Evolutionary conservation across 2,888 invertebrate species (phyloP).

Genomic region (Pollenia angustigena): DNA sequence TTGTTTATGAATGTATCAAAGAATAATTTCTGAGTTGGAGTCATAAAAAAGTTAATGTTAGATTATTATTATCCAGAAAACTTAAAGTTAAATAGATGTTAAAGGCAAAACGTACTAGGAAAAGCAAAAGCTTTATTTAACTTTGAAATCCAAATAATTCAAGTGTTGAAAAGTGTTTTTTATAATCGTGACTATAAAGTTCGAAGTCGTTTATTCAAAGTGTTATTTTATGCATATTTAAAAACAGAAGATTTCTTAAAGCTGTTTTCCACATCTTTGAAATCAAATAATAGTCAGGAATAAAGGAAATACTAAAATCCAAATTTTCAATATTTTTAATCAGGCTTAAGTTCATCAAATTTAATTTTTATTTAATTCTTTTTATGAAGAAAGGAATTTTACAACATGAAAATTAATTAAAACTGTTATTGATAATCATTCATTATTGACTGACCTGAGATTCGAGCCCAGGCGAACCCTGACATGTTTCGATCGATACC

Average conservation of each 20-base stretch:
- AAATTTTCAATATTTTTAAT: too few species aligned
- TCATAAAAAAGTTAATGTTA: slow-evolving; percentile 65
- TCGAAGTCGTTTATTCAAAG: slow-evolving; percentile 17
- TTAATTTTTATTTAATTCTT: too few species aligned
- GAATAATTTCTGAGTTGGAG: slow-evolving; percentile 49
- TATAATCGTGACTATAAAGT: slow-evolving; percentile 5
- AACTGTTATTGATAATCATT: too few species aligned
- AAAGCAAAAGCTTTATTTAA: not conserved
- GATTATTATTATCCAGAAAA: slow-evolving; percentile 39
- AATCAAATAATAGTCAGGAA: too few species aligned
- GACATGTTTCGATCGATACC: too few species aligned
- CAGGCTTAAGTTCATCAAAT: too few species aligned
- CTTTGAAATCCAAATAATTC: slow-evolving; percentile 34
- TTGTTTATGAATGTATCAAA: not conserved
- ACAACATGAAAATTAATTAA: too few species aligned
- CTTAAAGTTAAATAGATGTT: slow-evolving; percentile 16
- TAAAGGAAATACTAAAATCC: too few species aligned
- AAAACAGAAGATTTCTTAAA: not conserved
- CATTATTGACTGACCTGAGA: too few species aligned
- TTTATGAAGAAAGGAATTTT: too few species aligned
- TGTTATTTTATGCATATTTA: not conserved
- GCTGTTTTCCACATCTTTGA: not conserved
- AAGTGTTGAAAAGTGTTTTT: slow-evolving; percentile 51
- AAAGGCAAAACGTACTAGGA: not conserved
- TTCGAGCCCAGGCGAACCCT: too few species aligned